A percentile compares a stretch with the other conserved stretches of the same genome.
phyloP scores from a whole-genome alignment of 2,888 invertebrate genomes.

The Oscheius onirici region DNA sequence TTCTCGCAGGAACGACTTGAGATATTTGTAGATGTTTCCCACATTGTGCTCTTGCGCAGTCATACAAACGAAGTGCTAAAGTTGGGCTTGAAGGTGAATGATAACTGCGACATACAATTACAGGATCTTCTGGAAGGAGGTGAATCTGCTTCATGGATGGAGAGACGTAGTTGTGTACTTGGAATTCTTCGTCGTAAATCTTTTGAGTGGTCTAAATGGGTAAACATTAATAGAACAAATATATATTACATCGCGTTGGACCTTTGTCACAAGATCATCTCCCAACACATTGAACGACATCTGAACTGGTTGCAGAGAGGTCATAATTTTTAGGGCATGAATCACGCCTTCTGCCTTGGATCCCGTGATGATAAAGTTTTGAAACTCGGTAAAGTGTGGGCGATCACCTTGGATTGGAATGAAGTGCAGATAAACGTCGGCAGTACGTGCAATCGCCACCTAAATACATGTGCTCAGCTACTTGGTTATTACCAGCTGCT shows the following conservation, averaged over 20 bases:
- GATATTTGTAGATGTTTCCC: neutral
- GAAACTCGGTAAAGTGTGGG: neutral
- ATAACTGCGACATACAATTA: conserved; percentile 1
- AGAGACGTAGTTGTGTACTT: neutral
- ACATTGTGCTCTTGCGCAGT: conserved; percentile 23
- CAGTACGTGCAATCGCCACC: conserved; percentile 7
- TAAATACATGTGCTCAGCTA: neutral
- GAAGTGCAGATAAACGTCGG: conserved; percentile 14
- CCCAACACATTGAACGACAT: neutral
- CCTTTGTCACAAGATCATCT: neutral
- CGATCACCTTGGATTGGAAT: neutral
- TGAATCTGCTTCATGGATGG: conserved; percentile 7
- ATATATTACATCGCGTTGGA: neutral
- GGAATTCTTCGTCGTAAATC: neutral
- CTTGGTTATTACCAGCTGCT: neutral
- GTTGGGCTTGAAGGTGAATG: too few relatives aligned
- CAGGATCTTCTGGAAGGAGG: neutral
- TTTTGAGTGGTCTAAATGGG: neutral
- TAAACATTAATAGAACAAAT: neutral
- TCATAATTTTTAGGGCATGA: conserved; percentile 21
- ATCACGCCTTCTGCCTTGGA: neutral
- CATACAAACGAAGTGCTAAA: conserved; percentile 24
- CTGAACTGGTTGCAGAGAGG: conserved; percentile 21
- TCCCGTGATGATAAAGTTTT: conserved; percentile 18
- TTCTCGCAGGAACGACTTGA: neutral